Conservation (phyloP, 2,797 vertebrate species). For the Tachyglossus aculeatus region DNA sequence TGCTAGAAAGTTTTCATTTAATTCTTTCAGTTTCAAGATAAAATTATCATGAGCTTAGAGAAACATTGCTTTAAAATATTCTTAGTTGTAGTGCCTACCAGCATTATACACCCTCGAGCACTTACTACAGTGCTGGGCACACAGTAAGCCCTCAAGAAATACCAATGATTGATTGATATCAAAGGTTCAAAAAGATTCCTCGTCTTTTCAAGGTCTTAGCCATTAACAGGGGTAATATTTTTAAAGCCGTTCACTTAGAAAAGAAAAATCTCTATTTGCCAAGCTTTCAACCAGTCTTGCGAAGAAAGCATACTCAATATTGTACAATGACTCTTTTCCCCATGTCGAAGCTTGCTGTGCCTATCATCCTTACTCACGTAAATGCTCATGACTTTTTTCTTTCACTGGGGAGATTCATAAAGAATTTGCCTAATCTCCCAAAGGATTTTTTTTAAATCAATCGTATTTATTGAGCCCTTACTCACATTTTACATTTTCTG, state of each 20-base stretch:
- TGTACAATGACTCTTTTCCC: background rate
- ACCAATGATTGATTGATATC: no score
- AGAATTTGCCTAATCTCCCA: no score
- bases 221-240: slow-evolving; percentile 10
- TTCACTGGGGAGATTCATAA: no score
- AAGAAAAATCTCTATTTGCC: background rate
- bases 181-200: background rate
- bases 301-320: background rate
- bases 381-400: no score
- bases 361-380: background rate
- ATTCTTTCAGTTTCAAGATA: background rate
- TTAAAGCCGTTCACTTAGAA: background rate
- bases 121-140: no score
- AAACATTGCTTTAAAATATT: background rate
- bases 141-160: no score
- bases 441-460: no score
- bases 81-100: slow-evolving; percentile 15
- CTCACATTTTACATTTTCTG: no score
- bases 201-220: background rate
- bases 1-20: background rate
- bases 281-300: background rate
- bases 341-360: background rate
- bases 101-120: no score
- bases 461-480: no score
- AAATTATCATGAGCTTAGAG: background rate